Evolutionary conservation across 2,113 vertebrate species (phyloP), one percentile per base, ranked within the genome.

Genomic region (Malurus elegans): DNA sequence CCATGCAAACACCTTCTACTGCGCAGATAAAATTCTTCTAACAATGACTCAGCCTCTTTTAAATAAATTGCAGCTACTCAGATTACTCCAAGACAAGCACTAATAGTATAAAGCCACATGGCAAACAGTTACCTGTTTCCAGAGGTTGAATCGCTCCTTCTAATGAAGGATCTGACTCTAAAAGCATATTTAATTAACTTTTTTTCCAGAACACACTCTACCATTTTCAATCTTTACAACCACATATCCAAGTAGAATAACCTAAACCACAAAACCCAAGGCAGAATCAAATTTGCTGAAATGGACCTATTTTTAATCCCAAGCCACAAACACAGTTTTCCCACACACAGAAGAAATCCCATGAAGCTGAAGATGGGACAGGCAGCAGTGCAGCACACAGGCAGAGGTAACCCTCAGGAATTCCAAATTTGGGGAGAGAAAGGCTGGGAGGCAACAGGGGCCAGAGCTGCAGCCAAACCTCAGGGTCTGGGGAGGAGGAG

Each of bases 71-170:
- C 84, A 94, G 78, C 62, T 65, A 73, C 45, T 87, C 15, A 2
- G 10, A 12, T 20, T 45, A 88, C 62, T 90, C 32, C 74, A 73
- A 80, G 10, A 21, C 66, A 87, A 86, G 64, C 78, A 86, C n/a
- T 66, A 90, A 64, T 5, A 90, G 61, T 5, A 32, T 1, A 82
- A 85, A 92, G 65, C 48, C 36, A 82, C 29, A 38, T 5, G 32
- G 86, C 75, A 91, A 78, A 86, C 44, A 92, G 79, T 87, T 94
- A 96, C 92, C 92, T 94, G 95, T 36, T 79, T 85, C 89, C 86
- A 90, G 75, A 80, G 75, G 79, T 31, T 72, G 62, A 64, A 93
- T 26, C 1, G 1, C 10, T 93, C 88, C 86, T 93, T 92, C 93
- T 82, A 94, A 87, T 6, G 64, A 95, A 95, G 78, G 42, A 72